Evolutionary conservation across 2,888 invertebrate genomes (phyloP).

Genomic region (Epirrita christyi): DNA sequence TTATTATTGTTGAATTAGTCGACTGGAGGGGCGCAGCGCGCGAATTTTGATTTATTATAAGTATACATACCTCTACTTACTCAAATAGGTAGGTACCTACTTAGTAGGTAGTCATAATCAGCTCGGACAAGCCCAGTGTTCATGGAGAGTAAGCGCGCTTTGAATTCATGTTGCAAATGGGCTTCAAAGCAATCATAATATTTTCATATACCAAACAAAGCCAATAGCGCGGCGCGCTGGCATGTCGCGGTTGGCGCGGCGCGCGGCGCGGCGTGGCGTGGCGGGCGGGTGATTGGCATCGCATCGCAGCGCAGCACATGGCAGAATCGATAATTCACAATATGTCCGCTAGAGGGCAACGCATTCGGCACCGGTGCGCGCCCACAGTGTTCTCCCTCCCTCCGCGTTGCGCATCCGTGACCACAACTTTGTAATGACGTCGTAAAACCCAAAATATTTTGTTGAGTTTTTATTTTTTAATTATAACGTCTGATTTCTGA

Average conservation of each 20-base stretch:
- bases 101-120: too few relatives aligned
- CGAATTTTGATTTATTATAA: too few relatives aligned
- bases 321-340: conserved; percentile 84
- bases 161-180: not conserved
- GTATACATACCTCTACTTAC: too few relatives aligned
- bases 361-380: conserved; percentile 71
- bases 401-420: conserved; percentile 78
- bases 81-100: too few relatives aligned
- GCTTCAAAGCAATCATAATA: not conserved
- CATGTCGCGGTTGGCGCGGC: not conserved
- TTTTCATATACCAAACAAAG: conserved; percentile 72
- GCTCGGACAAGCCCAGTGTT: too few relatives aligned
- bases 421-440: conserved; percentile 67
- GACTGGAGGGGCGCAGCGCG: too few relatives aligned
- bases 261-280: conserved; percentile 25
- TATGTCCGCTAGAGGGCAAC: conserved; percentile 83
- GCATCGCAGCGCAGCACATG: conserved; percentile 48
- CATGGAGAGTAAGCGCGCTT: too few relatives aligned
- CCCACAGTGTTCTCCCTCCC: conserved; percentile 72
- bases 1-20: too few relatives aligned
- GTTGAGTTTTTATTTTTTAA: not conserved
- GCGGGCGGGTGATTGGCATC: conserved; percentile 20
- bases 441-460: not conserved
- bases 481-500: not conserved
- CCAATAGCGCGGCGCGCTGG: conserved; percentile 64